A percentile compares a stretch with the other conserved stretches of the same genome.
Conservation (phyloP, 2,888 invertebrate genomes). For the Spialia ferax region DNA sequence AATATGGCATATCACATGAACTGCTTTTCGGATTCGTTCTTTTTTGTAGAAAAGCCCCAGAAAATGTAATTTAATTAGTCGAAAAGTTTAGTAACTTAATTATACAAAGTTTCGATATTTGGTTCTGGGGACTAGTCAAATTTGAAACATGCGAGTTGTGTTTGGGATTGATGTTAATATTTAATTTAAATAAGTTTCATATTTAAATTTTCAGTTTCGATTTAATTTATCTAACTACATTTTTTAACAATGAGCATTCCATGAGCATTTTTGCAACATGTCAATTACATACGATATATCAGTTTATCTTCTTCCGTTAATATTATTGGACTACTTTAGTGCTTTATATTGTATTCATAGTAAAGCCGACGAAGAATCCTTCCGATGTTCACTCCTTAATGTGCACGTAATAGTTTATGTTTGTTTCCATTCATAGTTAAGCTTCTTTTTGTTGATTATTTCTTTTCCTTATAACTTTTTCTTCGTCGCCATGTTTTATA, state of each 20-base stretch:
- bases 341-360: not conserved
- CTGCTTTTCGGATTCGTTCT: not conserved
- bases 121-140: not conserved
- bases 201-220: not conserved
- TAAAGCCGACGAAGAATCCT: too few relatives aligned
- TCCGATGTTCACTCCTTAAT: too few relatives aligned
- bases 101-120: too few relatives aligned
- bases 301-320: not conserved
- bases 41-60: not conserved
- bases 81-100: too few relatives aligned
- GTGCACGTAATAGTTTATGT: too few relatives aligned
- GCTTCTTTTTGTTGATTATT: too few relatives aligned
- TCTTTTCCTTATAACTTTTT: too few relatives aligned
- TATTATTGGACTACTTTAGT: not conserved
- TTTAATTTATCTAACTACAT: not conserved
- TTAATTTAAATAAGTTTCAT: not conserved
- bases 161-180: not conserved
- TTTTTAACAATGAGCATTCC: slow-evolving; percentile 18
- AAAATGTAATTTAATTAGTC: too few relatives aligned
- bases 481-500: too few relatives aligned
- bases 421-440: too few relatives aligned
- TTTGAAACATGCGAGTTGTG: not conserved
- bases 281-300: not conserved
- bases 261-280: slow-evolving; percentile 7
- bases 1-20: not conserved